These are phyloP conservation scores for Crenichthys baileyi DNA, from an alignment of 2,797 vertebrate genomes.

Conservation along the genomic window DNA sequence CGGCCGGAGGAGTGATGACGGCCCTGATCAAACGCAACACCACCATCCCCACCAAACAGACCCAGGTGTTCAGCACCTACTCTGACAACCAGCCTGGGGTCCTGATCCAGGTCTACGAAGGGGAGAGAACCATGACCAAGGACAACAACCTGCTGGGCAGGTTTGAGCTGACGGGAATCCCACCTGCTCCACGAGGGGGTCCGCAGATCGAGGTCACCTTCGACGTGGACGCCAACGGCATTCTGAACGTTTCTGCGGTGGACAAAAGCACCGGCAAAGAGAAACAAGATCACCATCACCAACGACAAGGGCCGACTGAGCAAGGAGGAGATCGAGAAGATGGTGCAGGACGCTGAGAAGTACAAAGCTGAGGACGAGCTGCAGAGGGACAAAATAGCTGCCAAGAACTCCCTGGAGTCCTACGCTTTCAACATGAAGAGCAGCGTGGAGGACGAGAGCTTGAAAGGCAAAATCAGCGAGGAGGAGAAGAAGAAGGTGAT, in stretches of 20 bases:
- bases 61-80: conserved; percentile 49
- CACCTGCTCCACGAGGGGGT: conserved; percentile 51
- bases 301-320: conserved; percentile 70
- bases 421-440: conserved; percentile 57
- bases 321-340: conserved; percentile 71
- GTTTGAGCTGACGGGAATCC: conserved; percentile 55
- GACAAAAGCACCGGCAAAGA: conserved; percentile 67
- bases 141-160: conserved; percentile 64
- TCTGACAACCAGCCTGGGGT: conserved; percentile 47
- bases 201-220: conserved; percentile 63
- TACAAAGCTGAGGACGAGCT: conserved; percentile 62
- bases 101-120: conserved; percentile 55
- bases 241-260: conserved; percentile 59
- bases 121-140: conserved; percentile 53
- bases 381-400: conserved; percentile 62
- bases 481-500: conserved; percentile 48
- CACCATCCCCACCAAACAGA: conserved; percentile 59
- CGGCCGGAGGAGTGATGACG: conserved; percentile 61
- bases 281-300: conserved; percentile 68
- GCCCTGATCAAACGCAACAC: conserved; percentile 59
- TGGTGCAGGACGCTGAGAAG: conserved; percentile 62
- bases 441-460: conserved; percentile 47
- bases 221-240: conserved; percentile 52
- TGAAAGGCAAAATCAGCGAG: conserved; percentile 51
- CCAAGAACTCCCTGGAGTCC: conserved; percentile 72